Percentiles rank a stretch among this genome's conserved stretches.
phyloP scores from a whole-genome alignment of 2,888 invertebrate genomes.

The Pocota personata region DNA sequence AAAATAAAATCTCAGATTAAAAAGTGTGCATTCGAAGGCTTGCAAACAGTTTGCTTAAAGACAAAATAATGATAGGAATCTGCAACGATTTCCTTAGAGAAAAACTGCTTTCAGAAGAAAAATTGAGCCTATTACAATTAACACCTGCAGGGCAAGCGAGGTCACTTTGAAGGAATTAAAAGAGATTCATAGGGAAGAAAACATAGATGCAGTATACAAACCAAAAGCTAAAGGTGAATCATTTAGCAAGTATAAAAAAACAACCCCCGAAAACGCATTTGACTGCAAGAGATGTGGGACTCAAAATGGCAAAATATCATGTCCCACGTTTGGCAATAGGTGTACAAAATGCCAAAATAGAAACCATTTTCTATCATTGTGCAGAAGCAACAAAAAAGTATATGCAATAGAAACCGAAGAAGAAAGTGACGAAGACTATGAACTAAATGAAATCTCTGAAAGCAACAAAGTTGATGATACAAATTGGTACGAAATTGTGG shows the following conservation, averaged over 20 bases:
- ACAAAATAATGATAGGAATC: conserved; percentile 19
- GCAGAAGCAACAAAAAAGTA: not conserved
- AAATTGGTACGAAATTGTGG: conserved; percentile 19
- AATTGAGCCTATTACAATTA: not conserved
- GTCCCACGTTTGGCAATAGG: not conserved
- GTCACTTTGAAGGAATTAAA: not conserved
- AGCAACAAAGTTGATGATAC: conserved; percentile 17
- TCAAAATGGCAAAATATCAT: conserved; percentile 13
- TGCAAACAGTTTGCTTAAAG: conserved; percentile 10
- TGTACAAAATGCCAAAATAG: not conserved
- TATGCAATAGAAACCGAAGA: conserved; percentile 12
- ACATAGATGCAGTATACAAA: not conserved
- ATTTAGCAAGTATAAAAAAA: not conserved
- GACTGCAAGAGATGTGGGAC: conserved; percentile 8
- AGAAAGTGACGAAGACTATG: conserved; percentile 3
- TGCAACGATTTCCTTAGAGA: not conserved
- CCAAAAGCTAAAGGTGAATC: not conserved
- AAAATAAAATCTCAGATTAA: conserved; percentile 13
- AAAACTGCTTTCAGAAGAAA: conserved; percentile 11
- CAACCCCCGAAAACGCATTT: not conserved
- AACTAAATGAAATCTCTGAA: conserved; percentile 6
- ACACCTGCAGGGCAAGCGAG: not conserved
- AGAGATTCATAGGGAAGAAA: conserved; percentile 3
- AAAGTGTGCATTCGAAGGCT: conserved; percentile 1
- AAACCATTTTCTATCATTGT: conserved; percentile 14